A percentile compares a stretch with the other conserved stretches of the same genome.
Evolutionary conservation across 2,797 vertebrate genomes (phyloP).

Genomic region (Enteromius afrohamiltoni): DNA sequence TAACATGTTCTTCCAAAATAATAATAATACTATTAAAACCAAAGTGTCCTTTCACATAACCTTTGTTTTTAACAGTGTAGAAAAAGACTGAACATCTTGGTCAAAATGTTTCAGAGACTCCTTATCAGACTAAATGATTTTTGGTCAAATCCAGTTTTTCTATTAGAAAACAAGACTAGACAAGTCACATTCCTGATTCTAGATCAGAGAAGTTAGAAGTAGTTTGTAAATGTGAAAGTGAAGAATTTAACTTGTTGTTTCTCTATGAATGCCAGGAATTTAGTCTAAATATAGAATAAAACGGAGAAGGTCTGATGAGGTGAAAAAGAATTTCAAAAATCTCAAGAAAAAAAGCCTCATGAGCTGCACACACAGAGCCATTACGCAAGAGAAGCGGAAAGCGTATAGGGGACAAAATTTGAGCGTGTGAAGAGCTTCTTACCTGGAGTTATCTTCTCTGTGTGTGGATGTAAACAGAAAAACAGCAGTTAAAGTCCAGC

Average conservation of each 20-base stretch:
- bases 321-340: conserved; percentile 18
- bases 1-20: not conserved
- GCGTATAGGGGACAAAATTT: not conserved
- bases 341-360: not conserved
- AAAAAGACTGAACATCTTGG: not conserved
- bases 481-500: not conserved
- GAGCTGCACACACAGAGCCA: not conserved
- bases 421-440: not conserved
- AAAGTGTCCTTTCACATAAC: no score
- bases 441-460: conserved; percentile 30
- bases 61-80: not conserved
- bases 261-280: not conserved
- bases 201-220: not conserved
- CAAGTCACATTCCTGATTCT: conserved; percentile 33
- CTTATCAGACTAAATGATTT: not conserved
- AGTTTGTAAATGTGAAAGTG: not conserved
- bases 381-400: not conserved
- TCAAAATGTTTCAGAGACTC: not conserved
- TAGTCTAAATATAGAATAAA: not conserved
- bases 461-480: not conserved
- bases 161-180: conserved; percentile 22
- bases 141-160: not conserved
- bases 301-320: not conserved
- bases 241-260: not conserved
- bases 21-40: no score